A percentile compares a stretch with the other conserved stretches of the same genome.
Conservation (phyloP, 2,113 vertebrate species). For the Megalops atlanticus region DNA sequence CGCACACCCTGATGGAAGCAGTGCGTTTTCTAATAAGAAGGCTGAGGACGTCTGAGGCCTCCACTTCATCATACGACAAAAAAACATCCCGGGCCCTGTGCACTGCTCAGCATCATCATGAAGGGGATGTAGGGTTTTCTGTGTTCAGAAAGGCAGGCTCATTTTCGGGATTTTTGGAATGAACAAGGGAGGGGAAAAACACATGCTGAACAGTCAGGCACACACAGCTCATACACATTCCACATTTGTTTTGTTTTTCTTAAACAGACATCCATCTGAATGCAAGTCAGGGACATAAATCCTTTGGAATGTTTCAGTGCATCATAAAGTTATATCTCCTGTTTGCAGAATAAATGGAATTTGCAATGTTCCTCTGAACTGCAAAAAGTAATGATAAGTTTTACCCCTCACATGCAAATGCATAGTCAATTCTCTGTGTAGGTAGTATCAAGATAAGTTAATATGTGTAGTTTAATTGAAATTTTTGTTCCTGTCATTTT, state of each 20-base stretch:
- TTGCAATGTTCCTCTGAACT: constrained; percentile 22
- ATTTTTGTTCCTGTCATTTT: no score
- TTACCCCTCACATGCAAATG: no score
- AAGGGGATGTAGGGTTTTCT: not conserved
- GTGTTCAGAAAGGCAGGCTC: no score
- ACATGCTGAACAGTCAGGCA: constrained; percentile 15
- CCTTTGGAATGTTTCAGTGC: constrained; percentile 34
- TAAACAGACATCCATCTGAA: constrained; percentile 37
- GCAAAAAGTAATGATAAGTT: no score
- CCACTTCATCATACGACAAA: not conserved
- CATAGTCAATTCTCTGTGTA: no score
- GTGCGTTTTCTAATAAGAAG: not conserved
- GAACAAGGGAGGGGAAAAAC: no score
- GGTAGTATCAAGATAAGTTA: no score
- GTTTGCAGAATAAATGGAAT: constrained; percentile 41
- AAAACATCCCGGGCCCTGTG: not conserved
- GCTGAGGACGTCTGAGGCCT: not conserved
- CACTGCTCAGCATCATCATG: not conserved
- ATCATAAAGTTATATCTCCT: constrained; percentile 36
- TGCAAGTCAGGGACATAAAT: constrained; percentile 47
- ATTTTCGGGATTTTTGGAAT: not conserved
- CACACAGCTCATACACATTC: constrained; percentile 38
- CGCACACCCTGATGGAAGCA: not conserved
- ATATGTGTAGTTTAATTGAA: no score
- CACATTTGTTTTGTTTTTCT: constrained; percentile 45